Base-by-base conservation (phyloP, 2,113 vertebrate species). In the Neomonachus schauinslandi region DNA sequence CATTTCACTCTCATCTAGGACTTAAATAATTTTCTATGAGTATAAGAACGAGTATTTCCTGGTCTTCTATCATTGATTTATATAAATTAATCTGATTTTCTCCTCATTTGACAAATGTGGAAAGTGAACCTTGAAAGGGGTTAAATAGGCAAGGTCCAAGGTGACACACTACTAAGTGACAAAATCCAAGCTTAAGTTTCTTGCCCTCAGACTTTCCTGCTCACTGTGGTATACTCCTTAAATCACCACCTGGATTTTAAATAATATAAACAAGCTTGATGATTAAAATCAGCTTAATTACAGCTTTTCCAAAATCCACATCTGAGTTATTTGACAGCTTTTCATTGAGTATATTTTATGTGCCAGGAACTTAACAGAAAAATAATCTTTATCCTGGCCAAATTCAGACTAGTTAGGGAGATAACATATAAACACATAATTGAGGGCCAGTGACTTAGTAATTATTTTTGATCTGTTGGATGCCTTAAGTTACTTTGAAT, bases 361-460 rank as follows among this genome's bases (percentile, higher is more conserved):
- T 95, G 77, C 79, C 79, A 94, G 92, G n/a, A 92, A 72, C n/a
- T 97, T 36, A 74, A 36, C 33, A 33, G 65, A 93, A 95, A 39
- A 96, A n/a, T 89, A 69, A 88, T 77, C 69, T 80, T 26, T 87
- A 12, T 67, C 28, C 19, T 87, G 79, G 88, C 89, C 86, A 74
- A 81, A 39, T 80, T 76, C 71, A 89, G 53, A 72, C 33, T 28
- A 22, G 26, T 76, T 81, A 93, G 77, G 5, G 39, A 79, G 65
- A 31, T 77, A 26, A 77, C 77, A 55, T 6, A 4, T 14, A 82
- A 76, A 53, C 46, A 80, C 31, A 1, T 16, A 46, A 28, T 15
- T 31, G 53, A 74, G 31, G 53, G 14, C 63, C 89, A 33, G 33
- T 53, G 61, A 57, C 57, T 92, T 46, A 49, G 46, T 89, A 39